These are phyloP conservation scores for Pseudeuparius sepicola DNA, from an alignment of 2,888 invertebrate genomes.

Conservation along the genomic window DNA sequence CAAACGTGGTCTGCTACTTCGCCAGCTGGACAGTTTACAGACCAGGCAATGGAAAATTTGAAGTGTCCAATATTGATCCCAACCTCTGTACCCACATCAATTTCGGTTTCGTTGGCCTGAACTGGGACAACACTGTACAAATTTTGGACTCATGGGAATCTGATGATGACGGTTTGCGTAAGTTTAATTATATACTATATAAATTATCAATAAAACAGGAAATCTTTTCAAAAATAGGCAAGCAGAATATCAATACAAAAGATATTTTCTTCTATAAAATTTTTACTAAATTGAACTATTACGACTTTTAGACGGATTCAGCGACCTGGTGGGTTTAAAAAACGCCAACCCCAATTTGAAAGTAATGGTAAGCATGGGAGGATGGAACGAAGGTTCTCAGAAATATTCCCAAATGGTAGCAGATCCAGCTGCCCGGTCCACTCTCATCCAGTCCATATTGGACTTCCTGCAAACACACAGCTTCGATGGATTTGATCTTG, in stretches of 20 bases:
- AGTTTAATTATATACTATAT: too few species aligned
- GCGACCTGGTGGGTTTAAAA: constrained; percentile 36
- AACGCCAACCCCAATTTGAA: constrained; percentile 43
- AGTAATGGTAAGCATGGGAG: constrained; percentile 53
- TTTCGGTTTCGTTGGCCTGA: constrained; percentile 29
- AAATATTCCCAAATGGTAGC: constrained; percentile 40
- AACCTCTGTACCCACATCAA: constrained; percentile 29
- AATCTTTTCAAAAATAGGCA: too few species aligned
- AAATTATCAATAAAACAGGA: too few species aligned
- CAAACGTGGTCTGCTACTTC: constrained; percentile 29
- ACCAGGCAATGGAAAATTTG: constrained; percentile 28
- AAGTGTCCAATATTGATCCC: constrained; percentile 26
- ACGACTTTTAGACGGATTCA: constrained; percentile 23
- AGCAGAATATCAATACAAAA: too few species aligned
- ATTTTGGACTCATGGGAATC: constrained; percentile 29
- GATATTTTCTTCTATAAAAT: too few species aligned
- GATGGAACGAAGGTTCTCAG: constrained; percentile 50
- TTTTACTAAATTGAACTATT: too few species aligned
- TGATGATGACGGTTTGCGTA: constrained; percentile 23
- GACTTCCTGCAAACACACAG: constrained; percentile 39
- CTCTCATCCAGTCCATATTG: constrained; percentile 13
- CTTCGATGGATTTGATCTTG: constrained; percentile 74
- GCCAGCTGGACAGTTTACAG: constrained; percentile 30
- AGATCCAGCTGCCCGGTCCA: constrained; percentile 26
- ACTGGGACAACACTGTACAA: constrained; percentile 21